Evolutionary conservation across 37 sponge, comb jelly and placozoan genomes (phyloP).

Genomic region (Geodia barretti): DNA sequence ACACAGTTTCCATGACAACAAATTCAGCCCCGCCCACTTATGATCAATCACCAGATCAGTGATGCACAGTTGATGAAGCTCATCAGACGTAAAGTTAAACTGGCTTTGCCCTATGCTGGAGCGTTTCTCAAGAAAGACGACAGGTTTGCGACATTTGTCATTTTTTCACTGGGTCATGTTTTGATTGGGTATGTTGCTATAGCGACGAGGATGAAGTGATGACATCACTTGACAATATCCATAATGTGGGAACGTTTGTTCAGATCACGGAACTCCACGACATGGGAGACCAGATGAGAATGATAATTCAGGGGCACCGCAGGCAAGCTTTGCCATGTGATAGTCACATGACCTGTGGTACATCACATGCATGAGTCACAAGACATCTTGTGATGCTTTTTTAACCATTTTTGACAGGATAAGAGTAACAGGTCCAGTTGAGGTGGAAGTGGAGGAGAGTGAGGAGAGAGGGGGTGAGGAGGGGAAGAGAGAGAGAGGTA

Average conservation of each 20-base stretch:
- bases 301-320: constrained; percentile 87
- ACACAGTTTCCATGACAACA: background rate
- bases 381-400: background rate
- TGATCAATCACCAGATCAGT: constrained; percentile 43
- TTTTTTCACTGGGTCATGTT: no score
- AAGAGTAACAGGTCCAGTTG: constrained; percentile 31
- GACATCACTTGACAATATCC: constrained; percentile 65
- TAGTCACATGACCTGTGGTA: background rate
- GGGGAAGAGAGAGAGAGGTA: background rate
- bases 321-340: constrained; percentile 27
- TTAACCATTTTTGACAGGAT: constrained; percentile 6
- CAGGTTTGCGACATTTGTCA: constrained; percentile 42
- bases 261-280: constrained; percentile 89
- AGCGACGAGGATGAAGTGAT: constrained; percentile 62
- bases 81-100: constrained; percentile 58
- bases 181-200: constrained; percentile 3
- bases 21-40: background rate
- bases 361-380: background rate
- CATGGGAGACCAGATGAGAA: constrained; percentile 69
- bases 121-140: constrained; percentile 92
- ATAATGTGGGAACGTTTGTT: constrained; percentile 89
- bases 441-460: constrained; percentile 30
- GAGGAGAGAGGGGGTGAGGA: background rate
- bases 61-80: constrained; percentile 76
- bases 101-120: constrained; percentile 90